phyloP scores from a whole-genome alignment of 2,113 vertebrate species.

The Marmota monax region DNA sequence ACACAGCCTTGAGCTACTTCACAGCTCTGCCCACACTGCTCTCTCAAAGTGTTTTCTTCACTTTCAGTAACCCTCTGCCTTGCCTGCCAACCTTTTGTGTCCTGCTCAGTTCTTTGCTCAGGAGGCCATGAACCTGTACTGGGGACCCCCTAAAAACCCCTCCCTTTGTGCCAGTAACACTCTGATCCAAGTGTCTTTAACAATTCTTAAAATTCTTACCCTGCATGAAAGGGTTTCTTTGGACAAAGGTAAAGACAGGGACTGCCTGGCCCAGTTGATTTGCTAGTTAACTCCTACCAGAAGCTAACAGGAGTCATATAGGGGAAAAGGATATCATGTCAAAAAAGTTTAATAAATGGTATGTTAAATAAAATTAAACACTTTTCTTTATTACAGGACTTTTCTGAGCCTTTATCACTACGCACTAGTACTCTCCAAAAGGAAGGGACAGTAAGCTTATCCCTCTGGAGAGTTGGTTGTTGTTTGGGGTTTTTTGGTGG shows the following conservation, averaged over 20 bases:
- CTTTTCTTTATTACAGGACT: not conserved
- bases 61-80: no score
- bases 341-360: not conserved
- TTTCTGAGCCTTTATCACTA: not conserved
- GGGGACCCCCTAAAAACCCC: no score
- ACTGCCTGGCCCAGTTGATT: not conserved
- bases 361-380: not conserved
- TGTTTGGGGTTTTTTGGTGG: not conserved
- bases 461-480: not conserved
- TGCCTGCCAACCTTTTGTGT: no score
- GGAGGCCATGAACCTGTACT: no score
- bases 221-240: not conserved
- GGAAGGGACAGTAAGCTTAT: not conserved
- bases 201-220: slow-evolving; percentile 36
- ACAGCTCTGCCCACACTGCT: no score
- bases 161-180: no score
- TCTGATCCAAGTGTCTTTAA: not conserved
- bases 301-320: not conserved
- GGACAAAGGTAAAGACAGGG: not conserved
- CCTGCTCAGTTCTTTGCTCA: no score
- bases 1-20: no score
- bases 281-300: slow-evolving; percentile 8
- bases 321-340: not conserved
- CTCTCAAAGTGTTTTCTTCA: no score
- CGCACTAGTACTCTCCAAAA: not conserved